Evolutionary conservation across 2,113 vertebrate species (phyloP), one percentile per base, ranked within the genome.

Genomic region (Triplophysa rosa): DNA sequence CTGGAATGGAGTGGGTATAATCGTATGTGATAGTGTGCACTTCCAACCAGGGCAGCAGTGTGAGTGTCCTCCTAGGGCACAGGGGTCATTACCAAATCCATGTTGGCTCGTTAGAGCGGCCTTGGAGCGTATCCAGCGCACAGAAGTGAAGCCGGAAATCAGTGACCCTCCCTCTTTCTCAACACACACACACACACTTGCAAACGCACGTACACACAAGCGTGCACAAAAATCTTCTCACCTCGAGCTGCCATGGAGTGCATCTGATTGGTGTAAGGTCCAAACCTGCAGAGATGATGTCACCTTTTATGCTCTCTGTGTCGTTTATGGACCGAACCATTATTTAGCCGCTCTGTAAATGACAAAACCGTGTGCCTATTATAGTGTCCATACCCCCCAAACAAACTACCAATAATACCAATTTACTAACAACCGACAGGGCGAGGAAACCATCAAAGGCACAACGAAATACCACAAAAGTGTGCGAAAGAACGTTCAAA

Each of bases 91-190:
- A 85, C 76, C 64, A 79, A 84, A 78, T 88, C 87, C 87, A 80
- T 84, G 89, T 87, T 90, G 89, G 91, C 91, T 90, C 83, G 84
- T 90, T 91, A 92, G 87, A 87, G 69, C 66, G 76, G 86, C 86
- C 85, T 90, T 90, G 91, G 87, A 88, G 82, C 82, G 62, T 24
- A 67, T 86, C 88, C 88, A 90, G 84, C 40, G 66, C 65, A 82
- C 71, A 72, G 70, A 70, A 68, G 66, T 56, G 78, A 72, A 69
- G 76, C 77, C 77, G 76, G 82, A 84, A 82, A 80, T 45, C 56
- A 77, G 69, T 81, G 78, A 83, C 77, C 83, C 81, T 81, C 62
- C 76, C 26, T 58, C 65, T 78, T 52, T 64, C 49, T 79, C 54
- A 21, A 69, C 67, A 66, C 77, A 62, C 77, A 70, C 76, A 29